Percentiles rank a stretch among this genome's conserved stretches.
Evolutionary conservation across 1,140 invertebrate species (phyloP).

Genomic region (Drosophila kurseongensis): DNA sequence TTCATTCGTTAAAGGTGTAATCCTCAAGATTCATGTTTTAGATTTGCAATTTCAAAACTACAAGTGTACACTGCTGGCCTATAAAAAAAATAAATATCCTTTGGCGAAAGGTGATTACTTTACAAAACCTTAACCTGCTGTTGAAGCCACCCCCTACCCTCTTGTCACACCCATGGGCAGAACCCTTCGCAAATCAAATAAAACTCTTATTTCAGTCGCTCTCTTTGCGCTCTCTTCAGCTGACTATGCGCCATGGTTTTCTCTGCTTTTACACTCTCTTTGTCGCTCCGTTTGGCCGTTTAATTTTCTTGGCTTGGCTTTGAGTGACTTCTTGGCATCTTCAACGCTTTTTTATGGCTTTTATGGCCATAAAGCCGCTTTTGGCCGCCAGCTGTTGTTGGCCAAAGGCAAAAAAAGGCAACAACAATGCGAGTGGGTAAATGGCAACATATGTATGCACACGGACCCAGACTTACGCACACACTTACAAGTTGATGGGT

Average conservation of each 20-base stretch:
- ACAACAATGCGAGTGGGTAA: conserved; percentile 36
- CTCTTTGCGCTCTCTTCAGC: conserved; percentile 17
- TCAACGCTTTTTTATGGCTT: conserved; percentile 79
- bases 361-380: conserved; percentile 75
- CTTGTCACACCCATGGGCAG: conserved; percentile 21
- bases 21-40: no score
- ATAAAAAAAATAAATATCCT: background rate
- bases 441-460: conserved; percentile 65
- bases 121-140: conserved; percentile 2
- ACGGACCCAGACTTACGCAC: conserved; percentile 29
- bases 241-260: conserved; percentile 45
- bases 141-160: background rate
- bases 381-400: conserved; percentile 69
- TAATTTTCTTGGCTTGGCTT: conserved; percentile 46
- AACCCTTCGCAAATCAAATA: conserved; percentile 60
- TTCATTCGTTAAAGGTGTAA: no score
- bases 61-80: no score
- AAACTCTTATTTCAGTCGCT: conserved; percentile 28
- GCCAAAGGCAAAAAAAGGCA: conserved; percentile 54
- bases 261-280: conserved; percentile 13
- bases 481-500: conserved; percentile 5
- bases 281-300: conserved; percentile 23
- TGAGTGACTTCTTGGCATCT: conserved; percentile 57
- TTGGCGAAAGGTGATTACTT: background rate
- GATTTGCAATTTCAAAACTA: no score